Conservation (phyloP, 2,888 invertebrate genomes). For the Cephonodes hylas region DNA sequence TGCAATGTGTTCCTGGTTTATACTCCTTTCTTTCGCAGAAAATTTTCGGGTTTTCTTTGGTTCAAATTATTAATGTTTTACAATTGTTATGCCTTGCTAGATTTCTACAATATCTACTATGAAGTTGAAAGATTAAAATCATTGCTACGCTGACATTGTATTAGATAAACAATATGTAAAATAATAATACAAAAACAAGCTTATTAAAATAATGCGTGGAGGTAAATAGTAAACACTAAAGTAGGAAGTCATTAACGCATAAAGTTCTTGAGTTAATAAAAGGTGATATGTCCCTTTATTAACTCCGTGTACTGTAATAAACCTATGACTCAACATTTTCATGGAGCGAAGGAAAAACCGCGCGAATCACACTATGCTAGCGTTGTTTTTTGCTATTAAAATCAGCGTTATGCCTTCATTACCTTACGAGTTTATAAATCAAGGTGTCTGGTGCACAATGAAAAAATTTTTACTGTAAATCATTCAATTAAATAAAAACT, state of each 20-base stretch:
- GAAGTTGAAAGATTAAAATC: too few species aligned
- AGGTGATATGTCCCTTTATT: conserved; percentile 6
- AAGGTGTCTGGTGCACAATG: conserved; percentile 8
- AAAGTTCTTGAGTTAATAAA: conserved; percentile 6
- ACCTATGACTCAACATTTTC: conserved; percentile 1
- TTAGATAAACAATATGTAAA: background rate
- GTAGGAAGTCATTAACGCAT: conserved; percentile 8
- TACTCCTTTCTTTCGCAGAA: too few species aligned
- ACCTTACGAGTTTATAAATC: conserved; percentile 8
- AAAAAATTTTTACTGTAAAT: conserved; percentile 12
- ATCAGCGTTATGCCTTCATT: conserved; percentile 7
- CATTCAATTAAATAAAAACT: conserved; percentile 43
- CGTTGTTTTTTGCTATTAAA: background rate
- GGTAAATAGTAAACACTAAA: background rate
- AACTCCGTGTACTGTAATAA: background rate
- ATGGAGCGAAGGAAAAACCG: conserved; percentile 2
- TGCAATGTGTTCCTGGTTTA: too few species aligned
- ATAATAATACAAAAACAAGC: background rate
- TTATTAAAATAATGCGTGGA: background rate
- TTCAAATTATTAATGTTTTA: too few species aligned
- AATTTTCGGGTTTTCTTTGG: too few species aligned
- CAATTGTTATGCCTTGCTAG: background rate
- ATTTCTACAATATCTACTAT: background rate
- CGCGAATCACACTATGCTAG: background rate
- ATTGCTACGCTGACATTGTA: too few species aligned